These are phyloP conservation scores for Drosophila lutescens DNA, from an alignment of 2,888 invertebrate genomes.

Conservation along the genomic window DNA sequence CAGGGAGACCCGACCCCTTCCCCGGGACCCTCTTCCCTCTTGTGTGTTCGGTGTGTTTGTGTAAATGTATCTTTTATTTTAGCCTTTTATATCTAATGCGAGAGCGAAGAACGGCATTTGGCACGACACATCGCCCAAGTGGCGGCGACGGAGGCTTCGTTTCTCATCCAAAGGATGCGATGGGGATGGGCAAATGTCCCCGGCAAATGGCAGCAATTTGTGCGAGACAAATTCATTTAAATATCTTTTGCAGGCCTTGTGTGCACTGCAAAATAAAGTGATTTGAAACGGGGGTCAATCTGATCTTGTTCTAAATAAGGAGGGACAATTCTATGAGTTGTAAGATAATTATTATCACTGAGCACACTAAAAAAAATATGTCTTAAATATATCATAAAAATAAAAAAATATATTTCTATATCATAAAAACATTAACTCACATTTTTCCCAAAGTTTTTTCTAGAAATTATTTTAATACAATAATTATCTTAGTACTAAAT, in stretches of 20 bases:
- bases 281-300: not conserved
- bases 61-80: conserved; percentile 79
- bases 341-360: not conserved
- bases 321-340: no score
- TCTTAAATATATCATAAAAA: no score
- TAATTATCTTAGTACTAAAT: not conserved
- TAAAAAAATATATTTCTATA: no score
- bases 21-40: not conserved
- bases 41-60: conserved; percentile 52
- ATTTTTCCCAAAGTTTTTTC: no score
- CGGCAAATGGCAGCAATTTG: conserved; percentile 79
- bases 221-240: conserved; percentile 80
- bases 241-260: conserved; percentile 60
- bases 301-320: not conserved
- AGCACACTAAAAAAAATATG: not conserved
- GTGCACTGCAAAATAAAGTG: conserved; percentile 19
- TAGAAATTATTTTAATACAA: no score
- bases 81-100: conserved; percentile 80
- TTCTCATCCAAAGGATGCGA: conserved; percentile 18
- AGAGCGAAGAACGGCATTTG: conserved; percentile 73
- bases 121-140: conserved; percentile 76
- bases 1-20: conserved; percentile 2
- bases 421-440: no score
- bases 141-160: conserved; percentile 64
- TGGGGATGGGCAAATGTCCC: conserved; percentile 58